Evolutionary conservation across 1,140 invertebrate species (phyloP), one percentile per base, ranked within the genome.

Genomic region (Drosophila gunungcola): DNA sequence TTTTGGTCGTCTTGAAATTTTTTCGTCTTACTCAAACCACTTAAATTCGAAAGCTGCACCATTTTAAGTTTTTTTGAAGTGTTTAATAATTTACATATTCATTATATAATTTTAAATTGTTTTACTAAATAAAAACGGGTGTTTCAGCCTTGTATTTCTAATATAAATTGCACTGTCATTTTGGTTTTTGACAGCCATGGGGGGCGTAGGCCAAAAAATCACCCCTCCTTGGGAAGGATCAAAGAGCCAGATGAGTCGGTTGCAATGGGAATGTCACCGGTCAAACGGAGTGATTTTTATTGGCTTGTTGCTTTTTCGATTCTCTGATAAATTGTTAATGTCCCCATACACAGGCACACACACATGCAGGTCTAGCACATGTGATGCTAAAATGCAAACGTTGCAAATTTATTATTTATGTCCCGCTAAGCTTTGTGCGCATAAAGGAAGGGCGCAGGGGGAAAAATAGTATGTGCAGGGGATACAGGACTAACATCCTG

Each of bases 261-360:
- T 38, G 34, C 39, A 21, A 25, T 57, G 38, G 29, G 42, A 39
- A 12, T 21, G 80, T 77, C 69, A 61, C 78, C 78, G 82, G 82
- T 85, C 82, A 85, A 86, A 86, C 82, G 78, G 82, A 85, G 81
- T 83, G 80, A 83, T 83, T 85, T 85, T 85, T 85, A 85, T 85
- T 85, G 82, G 82, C 82, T 85, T 85, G 82, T 82, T 85, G 82
- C 82, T 86, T 81, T 85, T 85, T 73, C 81, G 83, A 85, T 85
- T 73, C 81, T 67, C 78, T 86, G 81, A 86, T 85, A 85, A 85
- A 85, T 85, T 85, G 81, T 85, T 85, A 85, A 85, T 86, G 81
- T 86, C 53, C 10, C 60, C 13, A 11, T 11, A 32, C 58, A 61
- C 34, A 41, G 45, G n/a, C n/a, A 27, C 49, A 62, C 51, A 56